These are phyloP conservation scores for Volucella inanis DNA, from an alignment of 2,888 invertebrate species.

Conservation along the genomic window DNA sequence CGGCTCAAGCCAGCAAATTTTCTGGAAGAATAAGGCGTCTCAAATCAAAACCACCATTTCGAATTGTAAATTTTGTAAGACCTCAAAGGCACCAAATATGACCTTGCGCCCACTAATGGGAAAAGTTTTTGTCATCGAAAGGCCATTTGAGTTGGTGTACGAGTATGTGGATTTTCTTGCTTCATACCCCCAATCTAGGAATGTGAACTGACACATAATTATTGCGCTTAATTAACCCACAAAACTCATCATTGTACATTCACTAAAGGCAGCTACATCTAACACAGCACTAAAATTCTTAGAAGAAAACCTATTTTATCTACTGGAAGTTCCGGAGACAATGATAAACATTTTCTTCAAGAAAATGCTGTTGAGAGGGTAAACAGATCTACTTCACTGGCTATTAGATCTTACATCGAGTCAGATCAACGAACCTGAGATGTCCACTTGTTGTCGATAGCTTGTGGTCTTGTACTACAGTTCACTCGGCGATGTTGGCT, in stretches of 20 bases:
- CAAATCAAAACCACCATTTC: not conserved
- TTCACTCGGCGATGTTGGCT: no score
- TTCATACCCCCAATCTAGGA: conserved; percentile 21
- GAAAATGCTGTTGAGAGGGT: conserved; percentile 51
- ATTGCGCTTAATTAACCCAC: not conserved
- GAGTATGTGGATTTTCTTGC: conserved; percentile 42
- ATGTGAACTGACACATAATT: not conserved
- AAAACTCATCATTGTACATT: not conserved
- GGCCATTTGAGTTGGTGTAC: conserved; percentile 25
- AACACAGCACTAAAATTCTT: not conserved
- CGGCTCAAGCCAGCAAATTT: not conserved
- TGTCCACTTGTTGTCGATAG: conserved; percentile 45
- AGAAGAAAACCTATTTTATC: not conserved
- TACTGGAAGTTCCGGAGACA: conserved; percentile 29
- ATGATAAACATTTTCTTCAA: conserved; percentile 50
- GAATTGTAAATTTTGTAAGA: not conserved
- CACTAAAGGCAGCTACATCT: not conserved
- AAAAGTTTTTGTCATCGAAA: conserved; percentile 1
- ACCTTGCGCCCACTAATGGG: not conserved
- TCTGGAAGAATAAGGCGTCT: not conserved
- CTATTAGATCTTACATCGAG: conserved; percentile 6
- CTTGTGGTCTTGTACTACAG: not conserved
- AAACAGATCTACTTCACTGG: conserved; percentile 32
- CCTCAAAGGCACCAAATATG: not conserved
- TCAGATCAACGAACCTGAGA: conserved; percentile 47